Evolutionary conservation across 2,113 vertebrate genomes (phyloP).

Genomic region (Cochlearius cochlearius): DNA sequence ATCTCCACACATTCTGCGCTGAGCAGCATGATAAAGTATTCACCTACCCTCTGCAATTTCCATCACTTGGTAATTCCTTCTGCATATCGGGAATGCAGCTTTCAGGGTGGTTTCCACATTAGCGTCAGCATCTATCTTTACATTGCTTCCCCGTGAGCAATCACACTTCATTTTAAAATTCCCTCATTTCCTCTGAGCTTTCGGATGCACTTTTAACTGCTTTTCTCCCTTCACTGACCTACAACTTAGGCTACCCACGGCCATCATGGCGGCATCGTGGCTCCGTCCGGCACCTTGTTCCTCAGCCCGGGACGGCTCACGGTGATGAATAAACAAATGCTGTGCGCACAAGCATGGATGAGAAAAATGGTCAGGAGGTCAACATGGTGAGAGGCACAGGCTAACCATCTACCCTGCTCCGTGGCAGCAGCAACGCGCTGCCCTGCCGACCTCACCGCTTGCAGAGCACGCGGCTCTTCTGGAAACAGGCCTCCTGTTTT

Average conservation of each 20-base stretch:
- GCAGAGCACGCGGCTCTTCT: background rate
- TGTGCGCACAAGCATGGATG: background rate
- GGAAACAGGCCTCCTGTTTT: background rate
- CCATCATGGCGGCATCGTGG: rapidly evolving
- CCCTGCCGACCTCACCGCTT: background rate
- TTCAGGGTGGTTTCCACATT: background rate
- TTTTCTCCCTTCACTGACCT: background rate
- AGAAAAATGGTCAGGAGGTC: background rate
- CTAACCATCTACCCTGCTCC: background rate
- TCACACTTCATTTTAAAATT: background rate
- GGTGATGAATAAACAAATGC: background rate
- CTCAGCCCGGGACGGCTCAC: background rate
- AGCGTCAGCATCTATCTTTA: background rate
- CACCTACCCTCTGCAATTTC: background rate
- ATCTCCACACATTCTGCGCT: background rate
- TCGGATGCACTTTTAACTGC: background rate
- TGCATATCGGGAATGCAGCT: background rate
- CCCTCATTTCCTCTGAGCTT: background rate
- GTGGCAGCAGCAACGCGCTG: background rate
- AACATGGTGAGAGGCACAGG: rapidly evolving
- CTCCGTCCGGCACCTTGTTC: rapidly evolving
- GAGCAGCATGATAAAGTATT: background rate
- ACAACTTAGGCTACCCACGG: background rate
- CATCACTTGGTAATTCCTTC: background rate
- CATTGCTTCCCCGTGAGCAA: background rate